Percentiles rank a stretch among this genome's conserved stretches.
These are phyloP conservation scores for Drosophila oshimai DNA, from an alignment of 1,140 invertebrate genomes.

Conservation along the genomic window DNA sequence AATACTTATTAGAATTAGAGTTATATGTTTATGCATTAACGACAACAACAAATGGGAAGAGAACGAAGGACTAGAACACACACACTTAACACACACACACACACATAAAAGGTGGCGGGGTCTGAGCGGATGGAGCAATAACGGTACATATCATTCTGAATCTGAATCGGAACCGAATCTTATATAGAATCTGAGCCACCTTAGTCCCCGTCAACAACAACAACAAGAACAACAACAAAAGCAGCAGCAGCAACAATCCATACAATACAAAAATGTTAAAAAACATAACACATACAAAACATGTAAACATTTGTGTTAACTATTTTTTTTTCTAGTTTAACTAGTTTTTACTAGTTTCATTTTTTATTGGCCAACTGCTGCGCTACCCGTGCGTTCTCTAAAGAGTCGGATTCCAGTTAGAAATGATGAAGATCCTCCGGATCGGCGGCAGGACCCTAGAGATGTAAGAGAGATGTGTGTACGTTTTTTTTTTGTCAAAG, in stretches of 20 bases:
- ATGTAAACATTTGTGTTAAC: no score
- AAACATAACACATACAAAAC: background rate
- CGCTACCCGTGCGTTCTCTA: conserved; percentile 8
- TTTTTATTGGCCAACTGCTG: conserved; percentile 24
- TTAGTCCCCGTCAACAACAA: background rate
- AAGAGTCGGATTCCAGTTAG: conserved; percentile 9
- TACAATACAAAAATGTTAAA: background rate
- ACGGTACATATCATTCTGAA: conserved; percentile 17
- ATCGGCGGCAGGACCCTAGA: background rate
- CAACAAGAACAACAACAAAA: background rate
- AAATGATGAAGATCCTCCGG: background rate
- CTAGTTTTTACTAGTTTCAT: conserved; percentile 1
- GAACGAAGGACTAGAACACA: conserved; percentile 76
- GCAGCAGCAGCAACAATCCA: conserved; percentile 5
- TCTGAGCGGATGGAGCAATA: background rate
- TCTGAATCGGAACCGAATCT: conserved; percentile 2
- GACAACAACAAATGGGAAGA: conserved; percentile 66
- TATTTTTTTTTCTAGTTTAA: conserved; percentile 13
- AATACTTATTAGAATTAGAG: conserved; percentile 58
- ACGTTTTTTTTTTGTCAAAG: conserved; percentile 25
- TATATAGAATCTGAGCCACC: conserved; percentile 13
- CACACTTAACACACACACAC: conserved; percentile 32
- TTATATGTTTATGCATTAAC: conserved; percentile 46
- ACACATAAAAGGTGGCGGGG: background rate
- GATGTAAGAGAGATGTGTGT: conserved; percentile 27